Conservation (phyloP, 1,140 invertebrate genomes). For the Protaetia brevitarsis region DNA sequence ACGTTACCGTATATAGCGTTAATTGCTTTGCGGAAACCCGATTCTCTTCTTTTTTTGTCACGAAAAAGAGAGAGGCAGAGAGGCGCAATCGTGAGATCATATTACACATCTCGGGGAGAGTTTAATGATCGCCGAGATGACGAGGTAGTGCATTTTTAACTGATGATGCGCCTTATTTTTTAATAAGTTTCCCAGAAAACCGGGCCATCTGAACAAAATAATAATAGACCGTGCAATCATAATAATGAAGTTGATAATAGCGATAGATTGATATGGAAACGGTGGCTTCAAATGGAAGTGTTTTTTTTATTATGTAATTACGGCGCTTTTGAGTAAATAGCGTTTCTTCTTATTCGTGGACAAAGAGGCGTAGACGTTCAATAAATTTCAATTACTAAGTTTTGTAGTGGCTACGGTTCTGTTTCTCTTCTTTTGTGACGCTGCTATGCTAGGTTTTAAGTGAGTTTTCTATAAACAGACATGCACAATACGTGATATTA, state of each 20-base stretch:
- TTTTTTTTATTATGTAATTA: neutral
- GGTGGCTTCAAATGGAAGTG: neutral
- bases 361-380: neutral
- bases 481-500: too few species aligned
- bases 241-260: neutral
- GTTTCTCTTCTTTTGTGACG: too few species aligned
- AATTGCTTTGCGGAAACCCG: conserved; percentile 5
- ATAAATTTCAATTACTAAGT: conserved; percentile 5
- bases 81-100: neutral
- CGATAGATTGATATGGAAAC: too few species aligned
- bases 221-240: neutral
- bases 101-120: neutral
- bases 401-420: neutral
- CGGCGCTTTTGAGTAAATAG: neutral
- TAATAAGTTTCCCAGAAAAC: conserved; percentile 1
- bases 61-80: too few species aligned
- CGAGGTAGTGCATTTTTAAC: neutral
- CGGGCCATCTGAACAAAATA: neutral
- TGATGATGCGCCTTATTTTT: neutral
- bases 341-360: neutral
- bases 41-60: too few species aligned
- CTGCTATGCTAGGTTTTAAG: too few species aligned
- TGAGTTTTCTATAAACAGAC: too few species aligned
- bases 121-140: neutral
- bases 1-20: neutral